Conservation (phyloP, 2,113 vertebrate species). For the Camarhynchus parvulus region DNA sequence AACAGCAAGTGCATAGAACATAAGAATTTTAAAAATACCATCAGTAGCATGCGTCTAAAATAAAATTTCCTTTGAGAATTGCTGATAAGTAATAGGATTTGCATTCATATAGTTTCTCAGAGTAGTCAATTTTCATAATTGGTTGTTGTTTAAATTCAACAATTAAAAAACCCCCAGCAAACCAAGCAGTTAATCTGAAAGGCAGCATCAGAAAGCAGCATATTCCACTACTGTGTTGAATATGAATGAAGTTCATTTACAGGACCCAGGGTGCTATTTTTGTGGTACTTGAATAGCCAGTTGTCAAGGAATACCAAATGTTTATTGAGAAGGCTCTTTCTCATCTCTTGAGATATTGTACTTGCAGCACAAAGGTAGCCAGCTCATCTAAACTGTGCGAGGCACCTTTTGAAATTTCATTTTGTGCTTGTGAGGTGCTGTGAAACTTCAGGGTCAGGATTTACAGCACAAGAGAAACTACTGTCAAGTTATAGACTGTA, state of each 20-base stretch:
- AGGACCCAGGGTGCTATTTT: background rate
- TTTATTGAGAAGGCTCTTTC: background rate
- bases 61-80: background rate
- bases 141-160: background rate
- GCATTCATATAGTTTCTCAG: background rate
- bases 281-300: background rate
- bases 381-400: background rate
- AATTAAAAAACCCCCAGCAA: background rate
- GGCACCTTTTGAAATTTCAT: background rate
- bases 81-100: background rate
- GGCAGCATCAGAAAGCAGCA: background rate
- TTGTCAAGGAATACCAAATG: background rate
- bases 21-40: background rate
- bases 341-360: background rate
- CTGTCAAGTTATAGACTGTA: background rate
- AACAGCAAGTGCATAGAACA: background rate
- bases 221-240: background rate
- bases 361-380: background rate
- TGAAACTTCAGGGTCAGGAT: background rate
- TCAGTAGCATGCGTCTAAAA: background rate
- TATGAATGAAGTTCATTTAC: slow-evolving; percentile 17
- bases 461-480: background rate
- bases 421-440: background rate
- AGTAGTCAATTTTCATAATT: background rate
- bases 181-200: background rate